These are phyloP conservation scores for Caenorhabditis sp. DNA, from an alignment of 2,888 invertebrate species.

Conservation along the genomic window DNA sequence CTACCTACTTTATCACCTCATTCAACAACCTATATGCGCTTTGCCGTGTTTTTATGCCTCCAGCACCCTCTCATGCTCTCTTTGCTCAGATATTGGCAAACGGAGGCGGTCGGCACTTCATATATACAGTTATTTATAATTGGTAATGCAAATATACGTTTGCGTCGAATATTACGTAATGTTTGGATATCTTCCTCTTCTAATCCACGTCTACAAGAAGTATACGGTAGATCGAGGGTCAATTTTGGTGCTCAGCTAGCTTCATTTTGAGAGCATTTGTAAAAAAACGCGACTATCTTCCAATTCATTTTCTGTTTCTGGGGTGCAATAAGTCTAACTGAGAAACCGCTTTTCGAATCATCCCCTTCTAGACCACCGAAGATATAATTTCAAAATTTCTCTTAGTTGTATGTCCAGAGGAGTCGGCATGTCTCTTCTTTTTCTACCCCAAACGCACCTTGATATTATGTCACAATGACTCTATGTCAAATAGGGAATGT, in stretches of 20 bases:
- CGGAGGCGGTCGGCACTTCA: neutral
- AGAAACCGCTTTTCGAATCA: no score
- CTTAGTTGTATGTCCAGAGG: no score
- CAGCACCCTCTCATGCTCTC: conserved; percentile 5
- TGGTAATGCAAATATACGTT: conserved; percentile 10
- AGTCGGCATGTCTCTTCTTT: neutral
- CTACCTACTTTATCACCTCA: conserved; percentile 48
- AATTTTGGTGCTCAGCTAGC: no score
- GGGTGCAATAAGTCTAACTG: no score
- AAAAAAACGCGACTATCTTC: no score
- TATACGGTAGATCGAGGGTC: conserved; percentile 7
- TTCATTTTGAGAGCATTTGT: no score
- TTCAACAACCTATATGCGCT: conserved; percentile 25
- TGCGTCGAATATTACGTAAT: conserved; percentile 22
- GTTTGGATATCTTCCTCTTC: conserved; percentile 20
- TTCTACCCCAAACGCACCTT: neutral
- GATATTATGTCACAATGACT: conserved; percentile 33
- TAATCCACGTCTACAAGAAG: neutral
- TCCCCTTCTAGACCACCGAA: no score
- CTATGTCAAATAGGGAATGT: conserved; percentile 19
- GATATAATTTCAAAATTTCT: no score
- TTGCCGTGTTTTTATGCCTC: conserved; percentile 8
- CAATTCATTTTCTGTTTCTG: no score
- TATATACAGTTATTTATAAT: conserved; percentile 25
- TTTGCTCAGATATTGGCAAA: conserved; percentile 3